A percentile compares a stretch with the other conserved stretches of the same genome.
phyloP scores from a whole-genome alignment of 2,113 vertebrate species.

The Cyrtonyx montezumae region DNA sequence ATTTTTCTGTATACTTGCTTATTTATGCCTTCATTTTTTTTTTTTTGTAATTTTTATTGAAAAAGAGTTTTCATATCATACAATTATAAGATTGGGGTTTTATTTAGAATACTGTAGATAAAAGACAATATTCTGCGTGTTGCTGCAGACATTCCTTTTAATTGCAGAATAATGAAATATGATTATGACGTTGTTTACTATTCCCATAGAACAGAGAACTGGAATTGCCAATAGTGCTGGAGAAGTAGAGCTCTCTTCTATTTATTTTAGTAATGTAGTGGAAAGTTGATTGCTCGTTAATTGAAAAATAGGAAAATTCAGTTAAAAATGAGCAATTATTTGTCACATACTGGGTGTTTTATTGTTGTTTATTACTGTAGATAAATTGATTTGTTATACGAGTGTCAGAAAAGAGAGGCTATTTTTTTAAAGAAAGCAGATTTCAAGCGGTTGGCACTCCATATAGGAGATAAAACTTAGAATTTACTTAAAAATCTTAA shows the following conservation, averaged over 20 bases:
- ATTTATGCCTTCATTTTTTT: neutral
- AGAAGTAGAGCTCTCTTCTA: fast-evolving
- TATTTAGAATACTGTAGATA: neutral
- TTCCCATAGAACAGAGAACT: neutral
- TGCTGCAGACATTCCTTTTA: neutral
- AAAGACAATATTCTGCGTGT: neutral
- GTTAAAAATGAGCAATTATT: neutral
- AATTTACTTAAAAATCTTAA: neutral
- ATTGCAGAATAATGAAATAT: neutral
- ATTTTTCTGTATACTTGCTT: neutral
- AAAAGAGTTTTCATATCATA: neutral
- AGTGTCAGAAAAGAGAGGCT: neutral
- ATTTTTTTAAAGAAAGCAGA: neutral
- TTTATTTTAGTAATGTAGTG: neutral
- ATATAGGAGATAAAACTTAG: neutral
- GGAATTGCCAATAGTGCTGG: neutral
- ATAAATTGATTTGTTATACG: neutral
- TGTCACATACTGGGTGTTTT: neutral
- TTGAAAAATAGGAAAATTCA: neutral
- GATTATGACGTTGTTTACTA: neutral
- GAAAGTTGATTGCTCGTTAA: neutral
- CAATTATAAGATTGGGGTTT: neutral
- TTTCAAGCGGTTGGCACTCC: neutral
- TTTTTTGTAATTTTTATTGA: neutral
- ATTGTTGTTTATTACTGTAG: neutral